Evolutionary conservation across 2,888 invertebrate genomes (phyloP).

Genomic region (Leptarthrus brevirostris): DNA sequence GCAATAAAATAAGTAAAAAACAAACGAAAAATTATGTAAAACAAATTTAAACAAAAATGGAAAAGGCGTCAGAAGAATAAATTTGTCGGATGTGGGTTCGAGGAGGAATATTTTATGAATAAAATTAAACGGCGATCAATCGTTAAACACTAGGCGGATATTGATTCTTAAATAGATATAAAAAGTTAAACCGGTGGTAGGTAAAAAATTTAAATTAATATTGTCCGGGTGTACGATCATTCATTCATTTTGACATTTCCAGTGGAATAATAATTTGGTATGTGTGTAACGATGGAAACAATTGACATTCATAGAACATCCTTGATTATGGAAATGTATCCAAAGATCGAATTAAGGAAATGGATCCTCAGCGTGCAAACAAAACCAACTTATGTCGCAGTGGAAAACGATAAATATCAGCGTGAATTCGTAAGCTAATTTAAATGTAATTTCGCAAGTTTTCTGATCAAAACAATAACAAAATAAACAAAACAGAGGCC

Average conservation of each 20-base stretch:
- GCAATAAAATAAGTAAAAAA: too few species aligned
- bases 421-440: conserved; percentile 12
- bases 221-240: conserved; percentile 2
- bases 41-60: not conserved
- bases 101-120: not conserved
- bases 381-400: not conserved
- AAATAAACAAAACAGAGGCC: not conserved
- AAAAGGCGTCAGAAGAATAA: not conserved
- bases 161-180: conserved; percentile 9
- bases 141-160: not conserved
- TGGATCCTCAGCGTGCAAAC: too few species aligned
- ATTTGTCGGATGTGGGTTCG: conserved; percentile 17
- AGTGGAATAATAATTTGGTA: not conserved
- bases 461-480: not conserved
- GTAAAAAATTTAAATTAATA: conserved; percentile 15
- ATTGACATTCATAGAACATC: conserved; percentile 19
- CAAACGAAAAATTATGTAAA: not conserved
- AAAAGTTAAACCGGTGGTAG: not conserved
- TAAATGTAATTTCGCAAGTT: conserved; percentile 11
- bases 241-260: conserved; percentile 23
- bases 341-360: too few species aligned
- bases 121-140: not conserved
- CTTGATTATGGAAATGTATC: not conserved
- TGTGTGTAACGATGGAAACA: not conserved
- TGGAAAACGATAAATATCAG: not conserved